These are phyloP conservation scores for Drosophila siamana DNA, from an alignment of 2,888 invertebrate species.

Conservation along the genomic window DNA sequence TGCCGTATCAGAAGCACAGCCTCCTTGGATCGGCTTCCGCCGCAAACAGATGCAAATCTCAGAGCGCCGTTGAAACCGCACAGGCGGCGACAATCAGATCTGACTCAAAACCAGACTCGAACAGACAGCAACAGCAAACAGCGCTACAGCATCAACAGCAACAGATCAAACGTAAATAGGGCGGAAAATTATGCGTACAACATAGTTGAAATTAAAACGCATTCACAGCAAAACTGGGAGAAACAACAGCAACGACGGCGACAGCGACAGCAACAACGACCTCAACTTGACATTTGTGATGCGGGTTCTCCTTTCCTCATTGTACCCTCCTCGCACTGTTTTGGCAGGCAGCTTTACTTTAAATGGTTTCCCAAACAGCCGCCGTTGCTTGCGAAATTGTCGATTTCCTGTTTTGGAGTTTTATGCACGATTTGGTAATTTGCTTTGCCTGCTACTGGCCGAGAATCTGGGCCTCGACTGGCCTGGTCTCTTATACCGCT, in stretches of 20 bases:
- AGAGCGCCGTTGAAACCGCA: slow-evolving; percentile 65
- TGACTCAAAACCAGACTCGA: slow-evolving; percentile 11
- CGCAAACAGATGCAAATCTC: slow-evolving; percentile 66
- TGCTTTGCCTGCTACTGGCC: slow-evolving; percentile 60
- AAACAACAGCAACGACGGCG: slow-evolving; percentile 23
- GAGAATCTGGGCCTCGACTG: slow-evolving; percentile 43
- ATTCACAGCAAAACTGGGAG: slow-evolving; percentile 27
- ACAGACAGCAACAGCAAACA: slow-evolving; percentile 7
- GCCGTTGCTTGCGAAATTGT: slow-evolving; percentile 61
- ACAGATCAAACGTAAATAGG: slow-evolving; percentile 66
- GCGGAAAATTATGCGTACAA: slow-evolving; percentile 75
- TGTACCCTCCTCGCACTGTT: background rate
- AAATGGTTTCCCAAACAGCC: slow-evolving; percentile 43
- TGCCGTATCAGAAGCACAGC: slow-evolving; percentile 41
- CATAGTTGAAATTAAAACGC: slow-evolving; percentile 48
- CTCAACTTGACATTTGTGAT: slow-evolving; percentile 44
- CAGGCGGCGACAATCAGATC: slow-evolving; percentile 21
- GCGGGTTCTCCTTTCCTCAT: slow-evolving; percentile 25
- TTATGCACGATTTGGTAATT: slow-evolving; percentile 75
- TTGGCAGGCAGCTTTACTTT: slow-evolving; percentile 22
- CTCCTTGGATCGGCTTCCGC: slow-evolving; percentile 50
- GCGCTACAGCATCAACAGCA: too few species aligned
- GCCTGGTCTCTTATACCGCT: slow-evolving; percentile 12
- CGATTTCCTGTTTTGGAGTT: slow-evolving; percentile 63
- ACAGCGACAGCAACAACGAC: slow-evolving; percentile 31